These are phyloP conservation scores for Drepanosiphum platanoidis DNA, from an alignment of 2,888 invertebrate genomes.

Conservation along the genomic window DNA sequence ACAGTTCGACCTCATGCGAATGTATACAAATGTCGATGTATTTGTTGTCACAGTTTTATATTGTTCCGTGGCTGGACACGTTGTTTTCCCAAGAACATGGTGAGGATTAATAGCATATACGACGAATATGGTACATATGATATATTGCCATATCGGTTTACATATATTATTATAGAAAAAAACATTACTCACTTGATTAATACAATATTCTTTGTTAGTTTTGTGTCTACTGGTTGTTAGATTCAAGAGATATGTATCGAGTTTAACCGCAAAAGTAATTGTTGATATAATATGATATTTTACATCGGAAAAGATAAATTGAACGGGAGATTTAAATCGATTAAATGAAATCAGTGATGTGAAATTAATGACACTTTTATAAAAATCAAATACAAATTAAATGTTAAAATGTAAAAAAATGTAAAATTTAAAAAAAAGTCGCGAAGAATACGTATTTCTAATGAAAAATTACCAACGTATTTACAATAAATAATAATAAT, in stretches of 20 bases:
- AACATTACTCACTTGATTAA: not conserved
- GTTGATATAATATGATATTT: too few species aligned
- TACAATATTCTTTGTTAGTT: conserved; percentile 1
- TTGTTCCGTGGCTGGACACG: not conserved
- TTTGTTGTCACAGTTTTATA: not conserved
- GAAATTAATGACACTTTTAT: too few species aligned
- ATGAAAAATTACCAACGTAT: too few species aligned
- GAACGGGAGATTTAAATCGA: too few species aligned
- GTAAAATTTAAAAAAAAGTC: too few species aligned
- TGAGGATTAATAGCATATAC: not conserved
- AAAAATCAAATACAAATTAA: too few species aligned
- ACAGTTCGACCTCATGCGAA: not conserved
- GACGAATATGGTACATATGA: not conserved
- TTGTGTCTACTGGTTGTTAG: not conserved
- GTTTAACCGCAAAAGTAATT: not conserved
- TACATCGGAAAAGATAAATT: too few species aligned
- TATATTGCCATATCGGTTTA: not conserved
- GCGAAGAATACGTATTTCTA: too few species aligned
- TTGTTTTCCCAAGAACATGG: not conserved
- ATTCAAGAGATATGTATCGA: not conserved
- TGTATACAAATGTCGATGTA: not conserved
- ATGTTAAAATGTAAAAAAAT: too few species aligned
- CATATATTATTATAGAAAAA: not conserved
- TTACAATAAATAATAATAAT: too few species aligned
- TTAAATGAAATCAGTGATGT: too few species aligned